phyloP scores from a whole-genome alignment of 2,797 vertebrate genomes.

The Onychomys torridus region DNA sequence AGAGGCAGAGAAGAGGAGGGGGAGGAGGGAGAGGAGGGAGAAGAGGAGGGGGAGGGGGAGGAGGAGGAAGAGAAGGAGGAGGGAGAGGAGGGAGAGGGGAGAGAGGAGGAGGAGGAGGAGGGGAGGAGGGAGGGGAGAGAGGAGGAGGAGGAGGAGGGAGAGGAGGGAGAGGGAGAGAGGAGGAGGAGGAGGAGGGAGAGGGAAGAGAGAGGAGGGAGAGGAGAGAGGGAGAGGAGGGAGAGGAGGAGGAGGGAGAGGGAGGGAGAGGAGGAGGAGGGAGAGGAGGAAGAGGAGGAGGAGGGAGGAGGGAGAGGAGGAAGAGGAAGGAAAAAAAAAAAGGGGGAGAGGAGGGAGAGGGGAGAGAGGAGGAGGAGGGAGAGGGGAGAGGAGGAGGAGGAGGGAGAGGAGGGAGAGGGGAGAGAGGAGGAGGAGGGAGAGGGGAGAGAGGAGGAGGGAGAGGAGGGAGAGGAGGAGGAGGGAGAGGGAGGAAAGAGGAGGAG shows the following conservation, averaged over 20 bases:
- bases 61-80: background rate
- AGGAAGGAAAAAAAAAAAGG: too few relatives aligned
- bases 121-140: background rate
- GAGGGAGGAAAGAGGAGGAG: background rate
- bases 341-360: background rate
- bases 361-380: background rate
- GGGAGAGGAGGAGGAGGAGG: background rate
- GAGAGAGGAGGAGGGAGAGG: too few relatives aligned
- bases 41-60: background rate
- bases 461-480: too few relatives aligned
- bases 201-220: background rate
- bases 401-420: too few relatives aligned
- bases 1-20: background rate
- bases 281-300: background rate
- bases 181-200: background rate
- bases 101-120: background rate
- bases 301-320: background rate
- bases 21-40: background rate
- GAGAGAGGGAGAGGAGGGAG: accelerated
- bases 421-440: background rate
- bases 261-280: background rate
- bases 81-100: background rate
- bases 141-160: background rate
- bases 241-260: too few relatives aligned
- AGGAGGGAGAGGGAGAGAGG: background rate